Evolutionary conservation across 2,113 vertebrate genomes (phyloP), one percentile per base, ranked within the genome.

Genomic region (Rhagologus leucostigma): DNA sequence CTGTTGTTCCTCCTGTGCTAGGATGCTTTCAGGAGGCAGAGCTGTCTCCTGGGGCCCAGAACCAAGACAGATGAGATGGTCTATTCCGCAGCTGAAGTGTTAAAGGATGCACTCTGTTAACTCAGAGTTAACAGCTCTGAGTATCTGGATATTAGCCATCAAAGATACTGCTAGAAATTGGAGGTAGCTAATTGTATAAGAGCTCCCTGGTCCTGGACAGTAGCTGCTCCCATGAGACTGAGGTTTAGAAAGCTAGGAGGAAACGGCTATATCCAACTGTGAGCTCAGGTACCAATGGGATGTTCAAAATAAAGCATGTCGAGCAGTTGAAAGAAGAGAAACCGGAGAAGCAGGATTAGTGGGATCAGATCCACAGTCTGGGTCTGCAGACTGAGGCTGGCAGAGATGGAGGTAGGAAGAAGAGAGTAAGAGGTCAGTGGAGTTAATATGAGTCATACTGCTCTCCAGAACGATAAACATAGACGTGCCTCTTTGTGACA

Each of bases 71-170:
- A 52, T 8, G 52, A 75, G 42, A 17, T 30, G 33, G 10, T 79
- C 21, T 26, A 0, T 10, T 56, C 62, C 3, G 1, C 53, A 67
- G n/a, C 20, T 55, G 30, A 82, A 62, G 30, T 13, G 20, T 35
- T 37, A 26, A 80, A 68, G 8, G 7, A 2, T 15, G 13, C 10
- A 14, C 1, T 1, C 7, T n/a, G n/a, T n/a, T n/a, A n/a, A n/a
- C n/a, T n/a, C n/a, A n/a, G n/a, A n/a, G n/a, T n/a, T n/a, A n/a
- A 42, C 10, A 39, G 60, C 29, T 37, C n/a, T 44, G 41, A 68
- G 44, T 32, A 35, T 13, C 23, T 53, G 41, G 42, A 16, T 59
- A 49, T 26, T 30, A 30, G 2, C 14, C 32, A 41, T 30, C 39
- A 33, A 30, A 76, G 12, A 49, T 4, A 5, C 24, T 76, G 21